Evolutionary conservation across 2,888 invertebrate species (phyloP), one percentile per base, ranked within the genome.

Genomic region (Zygothrica quintamaculata): DNA sequence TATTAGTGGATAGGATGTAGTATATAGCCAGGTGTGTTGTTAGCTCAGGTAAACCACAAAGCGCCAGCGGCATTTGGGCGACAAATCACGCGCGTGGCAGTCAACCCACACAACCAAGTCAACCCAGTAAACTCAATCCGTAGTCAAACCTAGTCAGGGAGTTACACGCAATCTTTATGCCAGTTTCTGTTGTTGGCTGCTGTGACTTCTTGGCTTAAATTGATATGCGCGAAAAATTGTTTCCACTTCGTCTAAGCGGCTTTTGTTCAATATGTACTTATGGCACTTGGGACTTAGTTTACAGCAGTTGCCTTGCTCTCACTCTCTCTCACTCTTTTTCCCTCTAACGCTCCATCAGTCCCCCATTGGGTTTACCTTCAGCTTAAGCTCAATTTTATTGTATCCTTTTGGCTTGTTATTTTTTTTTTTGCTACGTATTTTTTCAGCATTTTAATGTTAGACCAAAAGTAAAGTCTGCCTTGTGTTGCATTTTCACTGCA

Each of bases 191-290:
- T 31, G 8, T 40, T 48, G 33, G 12, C 48, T 42, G 40, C 57
- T 25, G 33, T 6, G 25, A 46, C 40, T 37, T 46, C 66, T 37
- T 50, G 43, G 55, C 58, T 70, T 61, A 67, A 87, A 80, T 78
- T 80, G 77, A 76, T 73, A 70, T 70, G 52, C 65, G 73, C 60
- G 74, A 72, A 37, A 75, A 84, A 82, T 70, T 59, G 51, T 66
- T 67, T 66, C 51, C 59, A 48, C 53, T 64, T 77, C 59, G 62
- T 44, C 57, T 60, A 59, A 65, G 67, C 64, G 31, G 59, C 58
- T 65, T 70, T 76, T 70, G 61, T 62, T 77, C 65, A 47, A 55
- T 57, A 31, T 50, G 34, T 44, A 36, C 50, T 43, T 56, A 46
- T 33, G 60, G 25, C 67, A 53, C 59, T 67, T 61, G 52, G 48